Conservation (phyloP, 2,113 vertebrate species). For the Copsychus sechellarum region DNA sequence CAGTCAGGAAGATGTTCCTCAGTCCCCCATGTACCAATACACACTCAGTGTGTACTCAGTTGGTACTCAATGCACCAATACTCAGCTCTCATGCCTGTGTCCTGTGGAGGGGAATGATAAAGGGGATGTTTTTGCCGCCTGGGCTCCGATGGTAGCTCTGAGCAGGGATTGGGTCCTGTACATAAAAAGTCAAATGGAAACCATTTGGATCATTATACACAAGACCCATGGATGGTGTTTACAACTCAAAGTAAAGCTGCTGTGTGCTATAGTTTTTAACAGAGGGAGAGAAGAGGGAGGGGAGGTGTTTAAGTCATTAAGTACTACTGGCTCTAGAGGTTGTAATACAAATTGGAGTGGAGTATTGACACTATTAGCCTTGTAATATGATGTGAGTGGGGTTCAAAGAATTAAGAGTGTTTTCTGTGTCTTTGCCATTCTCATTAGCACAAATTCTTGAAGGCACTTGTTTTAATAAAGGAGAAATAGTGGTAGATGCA, state of each 20-base stretch:
- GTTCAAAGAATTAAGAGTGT: neutral
- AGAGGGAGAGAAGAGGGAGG: neutral
- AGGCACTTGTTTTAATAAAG: conserved; percentile 10
- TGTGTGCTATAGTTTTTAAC: neutral
- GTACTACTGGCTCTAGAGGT: neutral
- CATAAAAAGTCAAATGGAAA: neutral
- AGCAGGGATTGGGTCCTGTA: neutral
- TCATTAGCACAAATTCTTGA: conserved; percentile 5
- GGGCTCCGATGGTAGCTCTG: neutral
- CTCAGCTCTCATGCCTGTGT: neutral
- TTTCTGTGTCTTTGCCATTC: neutral
- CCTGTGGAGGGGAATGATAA: neutral
- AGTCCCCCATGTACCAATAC: neutral
- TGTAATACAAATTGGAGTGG: neutral
- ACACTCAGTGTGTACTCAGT: no score
- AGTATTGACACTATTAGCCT: neutral
- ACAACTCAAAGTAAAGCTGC: neutral
- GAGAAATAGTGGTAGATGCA: neutral
- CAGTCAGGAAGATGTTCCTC: neutral
- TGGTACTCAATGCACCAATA: neutral
- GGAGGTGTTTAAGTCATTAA: neutral
- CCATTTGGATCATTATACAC: neutral
- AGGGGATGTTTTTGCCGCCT: neutral
- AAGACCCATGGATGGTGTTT: neutral
- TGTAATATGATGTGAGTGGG: neutral